Percentiles rank a stretch among this genome's conserved stretches.
phyloP scores from a whole-genome alignment of 1,140 invertebrate genomes.

The Tetramorium parvispinum region DNA sequence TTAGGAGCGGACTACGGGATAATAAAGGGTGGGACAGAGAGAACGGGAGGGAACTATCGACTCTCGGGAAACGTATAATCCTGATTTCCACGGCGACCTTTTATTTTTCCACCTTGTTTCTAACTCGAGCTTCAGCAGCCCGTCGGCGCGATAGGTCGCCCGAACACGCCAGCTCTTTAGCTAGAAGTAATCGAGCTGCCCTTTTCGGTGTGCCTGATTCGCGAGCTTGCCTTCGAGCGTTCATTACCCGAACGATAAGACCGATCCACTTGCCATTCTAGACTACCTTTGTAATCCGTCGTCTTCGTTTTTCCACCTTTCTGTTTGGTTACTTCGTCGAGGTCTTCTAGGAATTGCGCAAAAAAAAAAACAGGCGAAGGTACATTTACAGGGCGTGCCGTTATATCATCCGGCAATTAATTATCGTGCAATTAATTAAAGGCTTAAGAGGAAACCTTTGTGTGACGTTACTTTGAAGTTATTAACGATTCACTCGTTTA shows the following conservation, averaged over 20 bases:
- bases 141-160: constrained; percentile 19
- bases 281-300: constrained; percentile 38
- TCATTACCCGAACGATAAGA: constrained; percentile 44
- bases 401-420: background rate
- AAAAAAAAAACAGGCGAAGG: constrained; percentile 46
- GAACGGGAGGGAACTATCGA: background rate
- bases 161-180: constrained; percentile 21
- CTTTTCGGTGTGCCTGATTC: background rate
- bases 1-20: constrained; percentile 23
- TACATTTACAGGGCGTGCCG: constrained; percentile 33
- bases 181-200: constrained; percentile 6
- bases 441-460: background rate
- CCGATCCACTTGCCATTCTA: constrained; percentile 46
- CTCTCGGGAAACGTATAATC: constrained; percentile 51
- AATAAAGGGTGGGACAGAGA: constrained; percentile 1
- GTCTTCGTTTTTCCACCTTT: constrained; percentile 37
- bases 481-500: background rate
- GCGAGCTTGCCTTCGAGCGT: constrained; percentile 10
- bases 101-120: constrained; percentile 10
- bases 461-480: background rate
- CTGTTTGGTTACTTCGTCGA: constrained; percentile 45
- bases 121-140: background rate
- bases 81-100: constrained; percentile 36
- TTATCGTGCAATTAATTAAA: background rate
- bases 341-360: constrained; percentile 50